Evolutionary conservation across 2,113 vertebrate species (phyloP), one percentile per base, ranked within the genome.

Genomic region (Lontra canadensis): DNA sequence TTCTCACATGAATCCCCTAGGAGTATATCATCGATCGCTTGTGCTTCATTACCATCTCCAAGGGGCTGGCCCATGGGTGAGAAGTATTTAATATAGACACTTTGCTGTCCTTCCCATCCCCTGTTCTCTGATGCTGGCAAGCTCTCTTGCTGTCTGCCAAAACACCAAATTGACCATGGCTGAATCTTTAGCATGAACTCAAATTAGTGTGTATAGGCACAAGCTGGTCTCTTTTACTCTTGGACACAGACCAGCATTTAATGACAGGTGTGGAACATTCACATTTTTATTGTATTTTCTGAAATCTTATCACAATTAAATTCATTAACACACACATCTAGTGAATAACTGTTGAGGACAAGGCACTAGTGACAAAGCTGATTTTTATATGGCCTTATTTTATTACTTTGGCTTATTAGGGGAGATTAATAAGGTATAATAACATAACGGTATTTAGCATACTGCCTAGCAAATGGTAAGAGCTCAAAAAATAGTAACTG

Each of bases 221-320:
- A 61, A 74, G 29, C 25, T 59, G 6, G 14, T 52, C 49, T 34
- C 20, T 89, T 20, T 2, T 20, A 23, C 10, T 85, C 76, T 91
- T 59, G 79, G 82, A 49, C 90, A 61, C 26, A 93, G 34, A 90
- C 12, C 61, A 52, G 6, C 7, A 21, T 93, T 88, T 79, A 83
- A 91, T 93, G 39, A 69, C 29, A 81, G 65, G 79, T 67, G 57
- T 25, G 87, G 26, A 97, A 20, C 34, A 34, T 92, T 59, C 18
- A 13, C 74, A 63, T 69, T 59, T 90, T 82, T 96, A 69, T 67
- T 78, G 71, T 91, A 73, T 90, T 90, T 47, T 83, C 18, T 65
- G 90, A 95, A 83, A 82, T 81, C 26, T 65, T 4, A n/a, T 23
- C 83, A 94, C 42, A 84, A 31, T 83, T 93, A 86, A 15, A 88